Evolutionary conservation across 2,797 vertebrate species (phyloP), one percentile per base, ranked within the genome.

Genomic region (Salarias fasciatus): DNA sequence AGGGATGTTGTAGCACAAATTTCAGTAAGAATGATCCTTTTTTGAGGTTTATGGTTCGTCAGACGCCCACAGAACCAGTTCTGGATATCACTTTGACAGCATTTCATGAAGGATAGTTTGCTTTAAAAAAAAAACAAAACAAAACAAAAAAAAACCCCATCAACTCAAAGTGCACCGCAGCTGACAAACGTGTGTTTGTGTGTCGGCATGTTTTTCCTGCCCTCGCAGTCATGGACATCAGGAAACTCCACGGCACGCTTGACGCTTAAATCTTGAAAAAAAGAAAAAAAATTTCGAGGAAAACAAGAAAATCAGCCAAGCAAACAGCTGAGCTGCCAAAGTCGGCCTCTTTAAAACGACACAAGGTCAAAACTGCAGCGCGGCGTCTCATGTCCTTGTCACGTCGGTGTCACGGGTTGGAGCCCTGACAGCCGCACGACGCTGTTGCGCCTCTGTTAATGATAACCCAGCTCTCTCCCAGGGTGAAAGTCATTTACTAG

Each of bases 401-500:
- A 47, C 33, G 37, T 77, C 69, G 48, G 52, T 61, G 71, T 72
- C 50, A 29, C n/a, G 44, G 77, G 72, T 72, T 60, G 37, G 44
- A 43, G 64, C 58, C 69, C 47, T 74, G 84, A 83, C 81, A 82
- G 78, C 76, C 13, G 38, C 4, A 11, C 46, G 4, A 18, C 47
- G 53, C 48, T 46, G 64, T 48, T 52, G 50, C 30, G 13, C 71
- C 71, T 43, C 52, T 35, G 68, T 85, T 89, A 85, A 82, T 85
- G 82, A 88, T 84, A 77, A 77, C 73, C 75, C 64, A n/a, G 24
- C 57, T 67, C 73, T 62, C 67, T 79, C 62, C 53, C 87, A 87
- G 85, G 88, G 87, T 80, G 84, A 64, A 70, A 90, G 77, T 82
- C 80, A 86, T 90, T 86, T 80, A 77, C 69, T 48, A 78, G 37